Conservation (phyloP, 2,888 invertebrate species). For the Andrena marginata region DNA sequence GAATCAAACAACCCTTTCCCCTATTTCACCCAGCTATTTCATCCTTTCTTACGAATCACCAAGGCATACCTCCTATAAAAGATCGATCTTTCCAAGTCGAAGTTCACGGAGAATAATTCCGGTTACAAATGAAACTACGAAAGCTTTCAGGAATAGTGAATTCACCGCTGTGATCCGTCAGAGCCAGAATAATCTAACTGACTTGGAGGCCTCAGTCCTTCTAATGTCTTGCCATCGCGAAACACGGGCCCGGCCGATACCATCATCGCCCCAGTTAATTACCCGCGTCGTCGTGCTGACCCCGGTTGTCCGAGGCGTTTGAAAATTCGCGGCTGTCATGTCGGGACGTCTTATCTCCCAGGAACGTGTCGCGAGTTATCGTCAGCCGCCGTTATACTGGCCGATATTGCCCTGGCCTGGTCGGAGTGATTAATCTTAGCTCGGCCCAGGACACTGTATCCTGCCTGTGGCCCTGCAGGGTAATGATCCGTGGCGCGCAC, state of each 20-base stretch:
- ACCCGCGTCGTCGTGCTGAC: constrained; percentile 13
- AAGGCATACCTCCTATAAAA: too few species aligned
- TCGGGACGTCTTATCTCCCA: constrained; percentile 70
- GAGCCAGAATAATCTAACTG: too few species aligned
- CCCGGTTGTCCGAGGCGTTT: constrained; percentile 45
- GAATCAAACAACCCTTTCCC: not conserved
- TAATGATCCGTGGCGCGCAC: constrained; percentile 84
- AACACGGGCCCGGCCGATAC: constrained; percentile 8
- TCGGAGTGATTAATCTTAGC: constrained; percentile 82
- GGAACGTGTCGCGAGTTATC: constrained; percentile 76
- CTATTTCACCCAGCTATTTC: constrained; percentile 9
- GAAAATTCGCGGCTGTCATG: constrained; percentile 64
- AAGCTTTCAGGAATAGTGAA: too few species aligned
- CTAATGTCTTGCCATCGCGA: not conserved
- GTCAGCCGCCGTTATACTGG: constrained; percentile 68
- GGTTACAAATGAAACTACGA: too few species aligned
- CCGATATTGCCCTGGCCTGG: constrained; percentile 78
- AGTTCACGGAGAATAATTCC: too few species aligned
- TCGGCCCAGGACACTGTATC: constrained; percentile 65
- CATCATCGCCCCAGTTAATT: constrained; percentile 55
- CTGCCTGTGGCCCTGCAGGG: constrained; percentile 73
- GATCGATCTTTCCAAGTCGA: too few species aligned
- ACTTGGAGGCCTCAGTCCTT: not conserved
- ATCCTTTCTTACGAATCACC: constrained; percentile 17
- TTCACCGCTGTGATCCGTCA: too few species aligned